A percentile compares a stretch with the other conserved stretches of the same genome.
Evolutionary conservation across 2,797 vertebrate species (phyloP).

Genomic region (Liasis olivaceus): DNA sequence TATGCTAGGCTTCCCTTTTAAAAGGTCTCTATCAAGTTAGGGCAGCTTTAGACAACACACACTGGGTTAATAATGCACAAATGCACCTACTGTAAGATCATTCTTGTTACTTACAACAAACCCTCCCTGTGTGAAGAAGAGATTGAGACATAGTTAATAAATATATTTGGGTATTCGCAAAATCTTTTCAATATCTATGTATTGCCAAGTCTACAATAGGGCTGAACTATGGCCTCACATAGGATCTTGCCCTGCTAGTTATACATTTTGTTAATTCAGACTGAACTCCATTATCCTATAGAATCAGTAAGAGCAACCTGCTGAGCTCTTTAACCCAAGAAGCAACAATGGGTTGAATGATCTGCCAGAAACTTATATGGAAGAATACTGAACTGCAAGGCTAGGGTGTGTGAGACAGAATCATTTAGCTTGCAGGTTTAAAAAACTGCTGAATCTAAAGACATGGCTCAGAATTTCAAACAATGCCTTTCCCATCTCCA

Average conservation of each 20-base stretch:
- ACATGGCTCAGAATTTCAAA: neutral
- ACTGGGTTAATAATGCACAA: neutral
- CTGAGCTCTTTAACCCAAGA: neutral
- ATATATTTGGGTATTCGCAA: neutral
- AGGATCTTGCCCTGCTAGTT: neutral
- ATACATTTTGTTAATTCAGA: neutral
- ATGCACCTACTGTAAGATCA: neutral
- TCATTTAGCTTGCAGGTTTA: neutral
- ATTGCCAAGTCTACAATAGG: neutral
- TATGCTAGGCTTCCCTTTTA: neutral
- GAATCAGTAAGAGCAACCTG: neutral
- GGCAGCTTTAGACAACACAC: neutral
- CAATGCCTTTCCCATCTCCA: neutral
- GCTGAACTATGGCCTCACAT: neutral
- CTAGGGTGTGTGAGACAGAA: neutral
- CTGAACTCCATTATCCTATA: neutral
- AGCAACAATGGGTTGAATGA: neutral
- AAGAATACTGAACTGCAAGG: neutral
- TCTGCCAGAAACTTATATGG: neutral
- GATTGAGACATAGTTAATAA: slow-evolving; percentile 14
- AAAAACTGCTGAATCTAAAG: neutral
- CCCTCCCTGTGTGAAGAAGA: slow-evolving; percentile 32
- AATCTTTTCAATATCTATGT: neutral
- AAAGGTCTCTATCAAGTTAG: neutral
- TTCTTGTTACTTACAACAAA: slow-evolving; percentile 38